Percentiles rank a stretch among this genome's conserved stretches.
Conservation (phyloP, 2,888 invertebrate genomes). For the Amphiduros pacificus region DNA sequence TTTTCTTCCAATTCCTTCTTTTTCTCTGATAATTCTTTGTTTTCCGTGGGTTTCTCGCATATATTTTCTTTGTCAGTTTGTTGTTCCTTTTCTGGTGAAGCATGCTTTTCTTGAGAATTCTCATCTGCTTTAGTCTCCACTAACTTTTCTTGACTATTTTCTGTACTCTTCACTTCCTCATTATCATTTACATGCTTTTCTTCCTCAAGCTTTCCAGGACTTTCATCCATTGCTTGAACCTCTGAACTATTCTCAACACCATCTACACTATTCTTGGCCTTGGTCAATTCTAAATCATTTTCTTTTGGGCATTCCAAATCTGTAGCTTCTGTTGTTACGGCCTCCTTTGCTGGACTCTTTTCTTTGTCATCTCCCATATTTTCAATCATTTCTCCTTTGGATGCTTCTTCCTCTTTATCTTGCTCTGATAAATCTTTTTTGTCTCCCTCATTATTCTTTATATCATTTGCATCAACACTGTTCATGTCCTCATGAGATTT, state of each 20-base stretch:
- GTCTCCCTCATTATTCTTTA: no score
- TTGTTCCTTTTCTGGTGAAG: background rate
- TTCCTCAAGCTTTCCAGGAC: no score
- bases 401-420: background rate
- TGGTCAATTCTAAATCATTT: background rate
- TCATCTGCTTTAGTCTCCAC: background rate
- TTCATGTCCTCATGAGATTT: no score
- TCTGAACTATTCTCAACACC: background rate
- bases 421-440: background rate
- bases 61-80: background rate
- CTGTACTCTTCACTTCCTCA: background rate
- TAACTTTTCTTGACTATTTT: background rate
- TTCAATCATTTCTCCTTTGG: conserved; percentile 1
- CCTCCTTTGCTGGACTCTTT: background rate
- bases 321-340: background rate
- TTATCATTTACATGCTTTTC: background rate
- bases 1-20: no score
- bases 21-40: no score
- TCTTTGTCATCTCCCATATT: background rate
- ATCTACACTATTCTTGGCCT: background rate
- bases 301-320: background rate
- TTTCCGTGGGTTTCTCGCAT: background rate
- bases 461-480: no score
- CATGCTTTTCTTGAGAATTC: background rate
- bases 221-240: background rate